Conservation (phyloP, 2,113 vertebrate species). For the Callipepla squamata region DNA sequence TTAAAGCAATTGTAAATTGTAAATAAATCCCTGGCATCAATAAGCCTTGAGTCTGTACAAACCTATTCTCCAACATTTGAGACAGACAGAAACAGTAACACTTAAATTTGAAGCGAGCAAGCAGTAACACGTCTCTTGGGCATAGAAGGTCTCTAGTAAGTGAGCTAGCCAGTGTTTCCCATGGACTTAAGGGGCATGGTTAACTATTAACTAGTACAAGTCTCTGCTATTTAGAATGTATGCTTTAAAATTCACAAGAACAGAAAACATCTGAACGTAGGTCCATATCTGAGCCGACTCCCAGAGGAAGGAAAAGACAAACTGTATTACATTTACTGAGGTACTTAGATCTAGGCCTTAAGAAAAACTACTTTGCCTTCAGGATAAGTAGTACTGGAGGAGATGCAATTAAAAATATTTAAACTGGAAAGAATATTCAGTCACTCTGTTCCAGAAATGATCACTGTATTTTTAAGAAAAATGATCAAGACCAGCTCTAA, state of each 20-base stretch:
- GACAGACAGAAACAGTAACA: slow-evolving; percentile 45
- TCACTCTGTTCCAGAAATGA: background rate
- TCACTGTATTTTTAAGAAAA: background rate
- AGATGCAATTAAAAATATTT: background rate
- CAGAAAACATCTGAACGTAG: slow-evolving; percentile 30
- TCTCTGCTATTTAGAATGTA: slow-evolving; percentile 6
- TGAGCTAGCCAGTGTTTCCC: slow-evolving; percentile 21
- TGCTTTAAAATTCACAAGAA: slow-evolving; percentile 45
- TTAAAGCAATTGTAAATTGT: slow-evolving; percentile 20
- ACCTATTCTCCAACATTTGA: background rate
- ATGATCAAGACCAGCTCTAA: background rate
- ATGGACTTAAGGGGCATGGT: background rate
- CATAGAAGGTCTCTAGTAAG: slow-evolving; percentile 7
- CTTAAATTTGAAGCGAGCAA: slow-evolving; percentile 34
- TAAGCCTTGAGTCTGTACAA: slow-evolving; percentile 26
- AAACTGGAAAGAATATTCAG: background rate
- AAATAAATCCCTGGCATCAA: slow-evolving; percentile 34
- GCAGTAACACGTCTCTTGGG: slow-evolving; percentile 15
- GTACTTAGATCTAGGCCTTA: background rate
- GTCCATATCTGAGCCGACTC: slow-evolving; percentile 2
- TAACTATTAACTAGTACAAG: slow-evolving; percentile 35
- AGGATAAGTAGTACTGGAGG: background rate
- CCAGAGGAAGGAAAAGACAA: background rate
- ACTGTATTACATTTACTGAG: background rate
- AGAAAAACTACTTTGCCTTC: slow-evolving; percentile 8